A percentile compares a stretch with the other conserved stretches of the same genome.
Evolutionary conservation across 2,797 vertebrate species (phyloP).

Genomic region (Lithobates sylvaticus): DNA sequence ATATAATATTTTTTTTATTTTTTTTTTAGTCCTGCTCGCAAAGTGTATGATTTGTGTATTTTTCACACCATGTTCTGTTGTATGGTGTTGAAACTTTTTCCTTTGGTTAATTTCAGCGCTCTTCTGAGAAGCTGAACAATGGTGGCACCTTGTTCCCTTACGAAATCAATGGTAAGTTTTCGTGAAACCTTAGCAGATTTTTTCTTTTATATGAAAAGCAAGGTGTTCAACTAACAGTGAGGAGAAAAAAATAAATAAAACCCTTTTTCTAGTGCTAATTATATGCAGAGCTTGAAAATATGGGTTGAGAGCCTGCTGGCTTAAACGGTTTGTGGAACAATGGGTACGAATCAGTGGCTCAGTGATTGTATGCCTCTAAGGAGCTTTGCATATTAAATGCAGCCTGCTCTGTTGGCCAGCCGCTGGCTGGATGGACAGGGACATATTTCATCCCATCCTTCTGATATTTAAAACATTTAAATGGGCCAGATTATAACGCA

Average conservation of each 20-base stretch:
- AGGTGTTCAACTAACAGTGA: constrained; percentile 10
- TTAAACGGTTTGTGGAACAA: constrained; percentile 71
- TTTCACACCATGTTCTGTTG: constrained; percentile 62
- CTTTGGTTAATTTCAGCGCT: constrained; percentile 76
- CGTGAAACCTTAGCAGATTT: constrained; percentile 62
- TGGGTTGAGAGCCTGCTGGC: constrained; percentile 69
- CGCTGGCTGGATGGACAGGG: background rate
- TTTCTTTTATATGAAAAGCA: constrained; percentile 18
- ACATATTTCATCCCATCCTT: constrained; percentile 17
- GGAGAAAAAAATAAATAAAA: background rate
- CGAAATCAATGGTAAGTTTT: constrained; percentile 77
- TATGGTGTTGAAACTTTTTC: constrained; percentile 63
- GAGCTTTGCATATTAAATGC: constrained; percentile 73
- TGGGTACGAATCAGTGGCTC: constrained; percentile 67
- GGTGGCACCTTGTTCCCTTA: constrained; percentile 75
- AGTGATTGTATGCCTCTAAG: constrained; percentile 72
- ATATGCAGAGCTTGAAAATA: constrained; percentile 67
- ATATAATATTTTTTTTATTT: background rate
- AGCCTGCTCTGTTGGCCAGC: background rate
- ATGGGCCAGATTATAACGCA: constrained; percentile 15
- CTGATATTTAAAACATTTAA: constrained; percentile 20
- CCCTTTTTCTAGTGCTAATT: constrained; percentile 74
- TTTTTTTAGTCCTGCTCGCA: background rate
- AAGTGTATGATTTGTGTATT: constrained; percentile 48
- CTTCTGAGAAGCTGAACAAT: constrained; percentile 75